A percentile compares a stretch with the other conserved stretches of the same genome.
phyloP scores from a whole-genome alignment of 2,888 invertebrate genomes.

The Patella caerulea region DNA sequence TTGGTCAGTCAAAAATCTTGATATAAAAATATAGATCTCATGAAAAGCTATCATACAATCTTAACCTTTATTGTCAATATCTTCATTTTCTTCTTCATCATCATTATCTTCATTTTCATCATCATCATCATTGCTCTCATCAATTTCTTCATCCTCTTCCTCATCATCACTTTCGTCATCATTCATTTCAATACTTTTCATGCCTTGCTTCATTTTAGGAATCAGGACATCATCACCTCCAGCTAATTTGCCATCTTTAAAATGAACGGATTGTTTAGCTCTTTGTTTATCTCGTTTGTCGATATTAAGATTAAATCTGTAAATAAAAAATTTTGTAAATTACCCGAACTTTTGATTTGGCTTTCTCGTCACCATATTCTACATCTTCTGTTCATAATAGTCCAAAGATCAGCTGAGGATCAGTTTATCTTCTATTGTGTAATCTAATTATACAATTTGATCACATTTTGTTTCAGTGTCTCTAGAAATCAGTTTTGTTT shows the following conservation, averaged over 20 bases:
- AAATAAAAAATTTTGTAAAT: slow-evolving; percentile 1
- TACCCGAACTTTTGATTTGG: too few relatives aligned
- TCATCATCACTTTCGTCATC: slow-evolving; percentile 26
- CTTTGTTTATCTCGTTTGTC: slow-evolving; percentile 31
- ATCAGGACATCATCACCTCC: slow-evolving; percentile 68
- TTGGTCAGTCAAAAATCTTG: too few relatives aligned
- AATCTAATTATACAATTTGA: too few relatives aligned
- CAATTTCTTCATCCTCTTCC: slow-evolving; percentile 1
- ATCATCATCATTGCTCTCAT: slow-evolving; percentile 11
- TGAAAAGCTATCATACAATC: background rate
- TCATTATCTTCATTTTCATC: slow-evolving; percentile 33
- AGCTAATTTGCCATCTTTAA: slow-evolving; percentile 29
- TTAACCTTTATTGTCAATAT: slow-evolving; percentile 45
- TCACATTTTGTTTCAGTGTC: too few relatives aligned
- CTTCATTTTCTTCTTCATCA: slow-evolving; percentile 35
- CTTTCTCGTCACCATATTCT: too few relatives aligned
- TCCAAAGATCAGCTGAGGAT: too few relatives aligned
- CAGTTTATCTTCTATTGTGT: too few relatives aligned
- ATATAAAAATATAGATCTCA: too few relatives aligned
- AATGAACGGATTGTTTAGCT: slow-evolving; percentile 37
- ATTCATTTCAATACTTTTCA: slow-evolving; percentile 34
- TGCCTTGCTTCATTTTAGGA: slow-evolving; percentile 64
- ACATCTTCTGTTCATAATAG: too few relatives aligned
- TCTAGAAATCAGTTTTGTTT: background rate
- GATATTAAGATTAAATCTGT: slow-evolving; percentile 48